Base-by-base conservation (phyloP, 1,140 invertebrate genomes). In the Maconellicoccus hirsutus region DNA sequence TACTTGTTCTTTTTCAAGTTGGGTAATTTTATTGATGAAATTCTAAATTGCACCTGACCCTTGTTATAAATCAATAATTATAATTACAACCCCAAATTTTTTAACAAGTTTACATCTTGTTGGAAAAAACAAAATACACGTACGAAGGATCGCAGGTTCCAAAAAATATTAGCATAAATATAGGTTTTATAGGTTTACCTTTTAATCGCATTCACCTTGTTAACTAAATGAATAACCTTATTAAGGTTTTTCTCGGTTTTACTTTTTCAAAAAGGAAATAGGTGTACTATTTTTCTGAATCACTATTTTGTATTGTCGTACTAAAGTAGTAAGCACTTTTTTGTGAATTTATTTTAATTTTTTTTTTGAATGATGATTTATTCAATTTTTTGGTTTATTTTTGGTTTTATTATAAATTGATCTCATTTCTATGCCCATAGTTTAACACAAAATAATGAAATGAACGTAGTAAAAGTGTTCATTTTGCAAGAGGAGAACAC, bases 61-160 rank as follows among this genome's bases (percentile, higher is more conserved):
- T 52, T 52, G 42, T 52, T 52, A 52, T 52, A 52, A 52, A 52
- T 52, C 42, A 52, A 52, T 52, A 16, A 52, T 52, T 52, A 52
- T 52, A 52, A 52, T 52, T 52, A 52, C 6, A 52, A 52, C n/a
- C 42, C 29, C 16, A 52, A 52, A 52, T 52, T 8, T 52, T 3
- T 6, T 8, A 52, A 52, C 42, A 52, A 52, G 12, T 52, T 8
- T 14, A 52, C 3, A 12, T 33, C 29, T 33, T 33, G 29, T 33
- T 52, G 16, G n/a, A 52, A 52, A 52, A 4, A 19, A 52, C 6
- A 52, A 52, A 16, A 52, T 19, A 52, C 42, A 52, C n/a, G n/a
- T 16, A 52, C 10, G 16, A 52, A 52, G 42, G 42, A 3, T 33
- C 29, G 12, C 42, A 52, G 42, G n/a, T 8, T 16, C 42, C n/a